Conservation (phyloP, 23 tunicate species). For the Trididemnum clinides region DNA sequence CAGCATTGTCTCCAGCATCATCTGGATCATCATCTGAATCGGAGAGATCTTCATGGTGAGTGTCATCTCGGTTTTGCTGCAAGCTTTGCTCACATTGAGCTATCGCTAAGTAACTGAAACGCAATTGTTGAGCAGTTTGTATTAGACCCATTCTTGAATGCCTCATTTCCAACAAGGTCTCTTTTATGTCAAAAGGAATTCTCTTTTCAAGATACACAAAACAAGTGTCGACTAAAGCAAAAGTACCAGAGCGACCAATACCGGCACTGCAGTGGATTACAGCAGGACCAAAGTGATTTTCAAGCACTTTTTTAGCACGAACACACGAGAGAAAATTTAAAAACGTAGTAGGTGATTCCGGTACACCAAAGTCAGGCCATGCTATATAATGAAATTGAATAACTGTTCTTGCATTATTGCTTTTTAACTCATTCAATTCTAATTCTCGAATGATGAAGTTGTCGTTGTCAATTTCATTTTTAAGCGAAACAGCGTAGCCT, state of each 20-base stretch:
- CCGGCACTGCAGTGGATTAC: constrained; percentile 99
- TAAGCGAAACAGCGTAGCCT: constrained; percentile 41
- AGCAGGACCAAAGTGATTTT: constrained; percentile 66
- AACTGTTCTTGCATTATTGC: constrained; percentile 34
- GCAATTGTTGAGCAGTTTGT: constrained; percentile 87
- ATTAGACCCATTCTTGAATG: constrained; percentile 92
- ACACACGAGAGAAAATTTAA: constrained; percentile 84
- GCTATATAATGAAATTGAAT: constrained; percentile 92
- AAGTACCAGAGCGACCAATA: constrained; percentile 97
- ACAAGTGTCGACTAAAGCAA: constrained; percentile 94
- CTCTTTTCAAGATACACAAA: constrained; percentile 59
- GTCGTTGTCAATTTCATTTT: constrained; percentile 32
- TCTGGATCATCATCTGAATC: not conserved
- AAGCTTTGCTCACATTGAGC: constrained; percentile 67
- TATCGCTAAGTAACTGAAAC: constrained; percentile 88
- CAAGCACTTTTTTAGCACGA: constrained; percentile 46
- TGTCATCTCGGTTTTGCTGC: not conserved
- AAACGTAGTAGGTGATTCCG: constrained; percentile 94
- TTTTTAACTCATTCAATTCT: constrained; percentile 36
- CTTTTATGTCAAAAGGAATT: constrained; percentile 56
- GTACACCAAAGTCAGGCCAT: constrained; percentile 99
- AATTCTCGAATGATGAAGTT: constrained; percentile 79
- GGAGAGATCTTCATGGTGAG: no score
- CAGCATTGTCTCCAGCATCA: not conserved
- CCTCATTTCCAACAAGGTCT: constrained; percentile 80